A percentile compares a stretch with the other conserved stretches of the same genome.
phyloP scores from a whole-genome alignment of 1,140 invertebrate species.

The Drosophila kepulauana region DNA sequence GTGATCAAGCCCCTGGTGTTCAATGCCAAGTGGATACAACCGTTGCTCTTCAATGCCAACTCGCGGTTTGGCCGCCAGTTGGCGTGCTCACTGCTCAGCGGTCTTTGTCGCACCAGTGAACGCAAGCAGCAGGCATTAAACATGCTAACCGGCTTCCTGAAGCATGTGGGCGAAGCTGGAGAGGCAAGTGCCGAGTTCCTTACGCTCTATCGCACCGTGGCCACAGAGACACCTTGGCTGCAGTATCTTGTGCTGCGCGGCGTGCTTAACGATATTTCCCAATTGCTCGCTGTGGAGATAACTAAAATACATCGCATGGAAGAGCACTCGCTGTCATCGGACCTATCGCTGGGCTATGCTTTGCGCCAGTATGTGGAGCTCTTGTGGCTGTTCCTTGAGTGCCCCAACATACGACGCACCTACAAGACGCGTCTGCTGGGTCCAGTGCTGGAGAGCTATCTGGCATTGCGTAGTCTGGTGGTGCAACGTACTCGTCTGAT shows the following conservation, averaged over 20 bases:
- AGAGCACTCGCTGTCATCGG: constrained; percentile 96
- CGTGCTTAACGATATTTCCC: constrained; percentile 93
- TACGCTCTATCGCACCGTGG: constrained; percentile 93
- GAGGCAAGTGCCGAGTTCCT: constrained; percentile 97
- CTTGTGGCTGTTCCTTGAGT: constrained; percentile 93
- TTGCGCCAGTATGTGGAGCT: constrained; percentile 95
- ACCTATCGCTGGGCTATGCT: constrained; percentile 96
- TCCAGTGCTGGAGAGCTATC: constrained; percentile 96
- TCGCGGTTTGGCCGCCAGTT: constrained; percentile 95
- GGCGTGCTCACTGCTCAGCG: constrained; percentile 94
- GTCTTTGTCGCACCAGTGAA: constrained; percentile 87
- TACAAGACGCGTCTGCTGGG: constrained; percentile 96
- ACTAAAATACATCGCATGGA: constrained; percentile 93
- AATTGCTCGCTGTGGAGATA: constrained; percentile 95
- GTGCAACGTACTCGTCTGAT: constrained; percentile 97
- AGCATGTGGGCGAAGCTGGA: constrained; percentile 93
- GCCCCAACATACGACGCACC: constrained; percentile 92
- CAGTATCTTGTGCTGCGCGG: constrained; percentile 96
- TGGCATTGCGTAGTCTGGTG: constrained; percentile 95
- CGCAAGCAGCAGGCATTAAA: constrained; percentile 89
- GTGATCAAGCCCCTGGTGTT: constrained; percentile 67
- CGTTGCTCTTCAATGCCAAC: constrained; percentile 95
- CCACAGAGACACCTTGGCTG: constrained; percentile 94
- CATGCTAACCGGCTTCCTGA: constrained; percentile 94
- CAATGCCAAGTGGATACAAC: constrained; percentile 92